Conservation (phyloP, 2,113 vertebrate species). For the Neofelis nebulosa region DNA sequence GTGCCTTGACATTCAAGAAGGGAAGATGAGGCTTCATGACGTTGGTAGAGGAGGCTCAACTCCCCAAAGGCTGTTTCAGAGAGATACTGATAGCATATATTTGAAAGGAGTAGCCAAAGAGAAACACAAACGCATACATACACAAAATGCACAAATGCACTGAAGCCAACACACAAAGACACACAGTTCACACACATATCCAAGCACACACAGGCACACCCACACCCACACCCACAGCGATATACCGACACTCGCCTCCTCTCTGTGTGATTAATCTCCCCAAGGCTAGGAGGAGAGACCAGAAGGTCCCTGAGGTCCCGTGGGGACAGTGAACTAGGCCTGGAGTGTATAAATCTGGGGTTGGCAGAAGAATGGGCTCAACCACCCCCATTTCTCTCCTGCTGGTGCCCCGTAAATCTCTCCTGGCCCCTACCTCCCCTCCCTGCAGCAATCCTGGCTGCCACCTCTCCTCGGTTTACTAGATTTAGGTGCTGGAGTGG, state of each 20-base stretch:
- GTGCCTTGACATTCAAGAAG: background rate
- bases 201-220: background rate
- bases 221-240: background rate
- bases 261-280: background rate
- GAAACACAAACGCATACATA: background rate
- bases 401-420: background rate
- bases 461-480: background rate
- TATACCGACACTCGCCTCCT: accelerated
- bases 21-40: background rate
- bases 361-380: background rate
- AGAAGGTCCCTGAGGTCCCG: background rate
- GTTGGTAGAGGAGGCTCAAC: background rate
- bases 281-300: background rate
- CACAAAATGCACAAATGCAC: background rate
- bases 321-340: background rate
- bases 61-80: background rate
- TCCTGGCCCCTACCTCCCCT: accelerated
- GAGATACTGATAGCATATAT: background rate
- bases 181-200: background rate
- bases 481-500: background rate
- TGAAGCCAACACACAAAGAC: background rate
- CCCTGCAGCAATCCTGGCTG: accelerated
- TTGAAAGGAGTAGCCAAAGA: background rate
- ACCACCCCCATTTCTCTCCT: background rate
- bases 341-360: background rate